Percentiles rank a stretch among this genome's conserved stretches.
Conservation (phyloP, 2,888 invertebrate genomes). For the Griposia aprilina region DNA sequence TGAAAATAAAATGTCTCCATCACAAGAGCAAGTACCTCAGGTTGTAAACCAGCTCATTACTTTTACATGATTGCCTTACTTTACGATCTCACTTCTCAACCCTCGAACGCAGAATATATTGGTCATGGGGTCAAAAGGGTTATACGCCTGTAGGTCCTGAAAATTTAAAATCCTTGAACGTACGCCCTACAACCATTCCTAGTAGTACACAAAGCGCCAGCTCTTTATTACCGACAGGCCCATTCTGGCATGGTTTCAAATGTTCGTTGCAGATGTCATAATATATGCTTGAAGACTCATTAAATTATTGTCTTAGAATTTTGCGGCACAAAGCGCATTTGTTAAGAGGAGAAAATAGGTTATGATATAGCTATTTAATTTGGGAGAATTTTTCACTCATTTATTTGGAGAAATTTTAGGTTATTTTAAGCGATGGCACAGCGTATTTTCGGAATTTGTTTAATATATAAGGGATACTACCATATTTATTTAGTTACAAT, state of each 20-base stretch:
- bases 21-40: slow-evolving; percentile 23
- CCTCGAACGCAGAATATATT: slow-evolving; percentile 39
- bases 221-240: slow-evolving; percentile 47
- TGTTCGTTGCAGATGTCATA: slow-evolving; percentile 71
- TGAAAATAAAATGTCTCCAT: slow-evolving; percentile 53
- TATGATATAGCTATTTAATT: slow-evolving; percentile 18
- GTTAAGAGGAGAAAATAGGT: slow-evolving; percentile 33
- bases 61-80: slow-evolving; percentile 54
- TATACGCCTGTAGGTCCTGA: slow-evolving; percentile 10
- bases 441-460: background rate
- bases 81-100: slow-evolving; percentile 47
- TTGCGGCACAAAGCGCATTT: slow-evolving; percentile 40
- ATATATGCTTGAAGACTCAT: slow-evolving; percentile 65
- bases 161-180: slow-evolving; percentile 47
- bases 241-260: slow-evolving; percentile 79
- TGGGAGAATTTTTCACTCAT: slow-evolving; percentile 7
- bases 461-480: background rate
- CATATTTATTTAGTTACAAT: background rate
- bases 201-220: slow-evolving; percentile 45
- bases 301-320: slow-evolving; percentile 63
- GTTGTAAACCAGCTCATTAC: slow-evolving; percentile 60
- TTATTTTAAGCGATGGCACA: background rate
- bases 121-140: slow-evolving; percentile 20
- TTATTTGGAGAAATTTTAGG: background rate
- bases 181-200: slow-evolving; percentile 21